Conservation (phyloP, 2,888 invertebrate genomes). For the Macroteleia sp. region DNA sequence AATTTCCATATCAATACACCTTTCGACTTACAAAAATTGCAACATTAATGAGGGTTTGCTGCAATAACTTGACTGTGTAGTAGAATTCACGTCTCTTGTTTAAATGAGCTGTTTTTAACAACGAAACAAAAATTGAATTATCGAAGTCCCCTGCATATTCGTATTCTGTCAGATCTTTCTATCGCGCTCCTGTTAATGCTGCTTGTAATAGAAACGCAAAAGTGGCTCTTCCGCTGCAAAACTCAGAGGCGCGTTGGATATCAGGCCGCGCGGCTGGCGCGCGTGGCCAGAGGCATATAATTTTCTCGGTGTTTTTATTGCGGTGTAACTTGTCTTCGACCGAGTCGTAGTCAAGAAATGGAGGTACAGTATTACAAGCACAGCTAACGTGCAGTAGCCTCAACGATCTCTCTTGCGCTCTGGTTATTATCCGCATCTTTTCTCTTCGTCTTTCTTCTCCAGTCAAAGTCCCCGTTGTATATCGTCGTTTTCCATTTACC, state of each 20-base stretch:
- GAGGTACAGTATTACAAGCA: slow-evolving; percentile 82
- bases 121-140: slow-evolving; percentile 28
- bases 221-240: slow-evolving; percentile 57
- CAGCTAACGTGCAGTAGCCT: slow-evolving; percentile 83
- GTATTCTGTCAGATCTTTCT: slow-evolving; percentile 19
- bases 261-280: slow-evolving; percentile 68
- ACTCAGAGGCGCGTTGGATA: slow-evolving; percentile 54
- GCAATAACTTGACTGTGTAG: slow-evolving; percentile 27
- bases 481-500: slow-evolving; percentile 63
- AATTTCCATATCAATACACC: slow-evolving; percentile 44
- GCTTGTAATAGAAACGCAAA: slow-evolving; percentile 76
- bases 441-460: slow-evolving; percentile 59
- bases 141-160: slow-evolving; percentile 12
- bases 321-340: slow-evolving; percentile 84
- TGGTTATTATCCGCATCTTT: slow-evolving; percentile 54
- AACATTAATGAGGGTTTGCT: slow-evolving; percentile 27
- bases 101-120: slow-evolving; percentile 13
- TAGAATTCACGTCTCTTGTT: slow-evolving; percentile 7
- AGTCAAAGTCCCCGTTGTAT: slow-evolving; percentile 63
- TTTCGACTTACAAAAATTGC: slow-evolving; percentile 26
- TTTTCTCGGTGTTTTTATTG: slow-evolving; percentile 84
- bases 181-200: slow-evolving; percentile 43
- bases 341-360: slow-evolving; percentile 78
- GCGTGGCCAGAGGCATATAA: slow-evolving; percentile 82
- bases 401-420: slow-evolving; percentile 67